Evolutionary conservation across 2,888 invertebrate genomes (phyloP), one percentile per base, ranked within the genome.

Genomic region (Geotrupes spiniger): DNA sequence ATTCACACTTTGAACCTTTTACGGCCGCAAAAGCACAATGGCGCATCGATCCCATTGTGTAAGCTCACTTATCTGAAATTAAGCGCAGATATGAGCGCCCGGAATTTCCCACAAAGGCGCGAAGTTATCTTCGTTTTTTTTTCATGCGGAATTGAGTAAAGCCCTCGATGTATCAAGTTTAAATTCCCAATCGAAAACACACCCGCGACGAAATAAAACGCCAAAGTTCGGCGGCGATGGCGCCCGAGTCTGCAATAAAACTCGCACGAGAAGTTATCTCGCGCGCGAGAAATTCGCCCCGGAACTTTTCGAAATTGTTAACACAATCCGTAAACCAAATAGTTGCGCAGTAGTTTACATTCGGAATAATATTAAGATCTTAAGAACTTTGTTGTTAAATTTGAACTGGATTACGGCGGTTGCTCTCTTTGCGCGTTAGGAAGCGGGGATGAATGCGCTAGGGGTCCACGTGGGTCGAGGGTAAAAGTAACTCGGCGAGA

Each of bases 351-450:
- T 52, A 52, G 52, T 55, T 55, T 52, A 55, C 52, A 55, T 55
- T 52, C 51, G 28, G 52, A 55, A 52, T 52, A 55, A 52, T 52
- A 52, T 55, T 55, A 51, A 51, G 55, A 51, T 49, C 51, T 51
- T 50, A 55, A 52, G 52, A 56, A 60, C 41, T 59, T 59, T 56
- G 58, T 56, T 56, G 57, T 56, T 57, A 58, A 54, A 56, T 54
- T 56, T 47, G 52, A 55, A 54, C 53, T 52, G 48, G 51, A 58
- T 57, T 56, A 56, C 52, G 48, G 48, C 52, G 54, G 42, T 51
- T 56, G 47, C 51, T 50, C 57, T 54, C 53, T 40, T 48, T 29
- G 48, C 3, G 51, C 46, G 45, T 51, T 46, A 36, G 49, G 49
- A 42, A 33, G 11, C 21, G 15, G 14, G 27, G 41, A n/a, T n/a